Percentiles rank a stretch among this genome's conserved stretches.
Evolutionary conservation across 2,113 vertebrate species (phyloP).

Genomic region (Sitta europaea): DNA sequence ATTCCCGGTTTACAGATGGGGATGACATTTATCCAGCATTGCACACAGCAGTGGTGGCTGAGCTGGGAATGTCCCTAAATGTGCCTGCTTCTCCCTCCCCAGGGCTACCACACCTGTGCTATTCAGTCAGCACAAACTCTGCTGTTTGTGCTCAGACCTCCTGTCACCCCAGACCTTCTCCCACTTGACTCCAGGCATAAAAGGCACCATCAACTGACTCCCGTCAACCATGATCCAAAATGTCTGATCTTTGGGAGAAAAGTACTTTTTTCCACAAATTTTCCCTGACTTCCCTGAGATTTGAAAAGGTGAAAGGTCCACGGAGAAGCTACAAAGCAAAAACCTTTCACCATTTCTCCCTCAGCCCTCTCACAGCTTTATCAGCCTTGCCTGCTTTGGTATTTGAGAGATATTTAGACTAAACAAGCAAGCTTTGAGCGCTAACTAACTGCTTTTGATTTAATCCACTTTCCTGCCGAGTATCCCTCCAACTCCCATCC

Average conservation of each 20-base stretch:
- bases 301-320: background rate
- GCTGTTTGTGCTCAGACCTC: background rate
- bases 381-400: background rate
- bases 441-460: rapidly evolving
- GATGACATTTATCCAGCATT: background rate
- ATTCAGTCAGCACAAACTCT: background rate
- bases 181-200: background rate
- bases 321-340: background rate
- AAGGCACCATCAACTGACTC: background rate
- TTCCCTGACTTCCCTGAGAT: background rate
- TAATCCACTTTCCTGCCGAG: background rate
- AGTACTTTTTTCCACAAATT: background rate
- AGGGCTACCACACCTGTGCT: background rate
- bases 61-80: rapidly evolving
- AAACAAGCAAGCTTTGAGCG: background rate
- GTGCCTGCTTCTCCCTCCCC: background rate
- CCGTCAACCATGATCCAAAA: background rate
- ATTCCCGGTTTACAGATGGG: background rate
- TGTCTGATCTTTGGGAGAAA: background rate
- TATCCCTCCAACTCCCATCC: background rate
- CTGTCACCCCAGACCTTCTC: background rate
- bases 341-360: background rate
- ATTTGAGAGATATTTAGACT: background rate
- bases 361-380: background rate
- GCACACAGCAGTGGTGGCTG: background rate